These are phyloP conservation scores for Taeniopygia guttata DNA, from an alignment of 2,797 vertebrate species.

Conservation along the genomic window DNA sequence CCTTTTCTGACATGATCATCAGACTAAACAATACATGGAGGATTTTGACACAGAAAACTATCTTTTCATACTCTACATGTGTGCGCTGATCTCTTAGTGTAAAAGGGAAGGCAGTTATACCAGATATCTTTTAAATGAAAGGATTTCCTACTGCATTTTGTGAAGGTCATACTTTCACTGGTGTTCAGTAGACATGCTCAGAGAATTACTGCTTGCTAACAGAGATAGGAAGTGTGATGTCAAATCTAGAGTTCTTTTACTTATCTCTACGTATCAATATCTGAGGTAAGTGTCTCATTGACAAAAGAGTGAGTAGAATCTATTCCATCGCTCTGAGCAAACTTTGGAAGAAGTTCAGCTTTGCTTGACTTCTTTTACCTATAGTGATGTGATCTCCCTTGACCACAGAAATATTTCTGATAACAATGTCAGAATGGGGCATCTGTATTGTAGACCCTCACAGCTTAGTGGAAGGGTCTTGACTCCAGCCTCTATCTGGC, in stretches of 20 bases:
- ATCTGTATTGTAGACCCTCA: rapidly evolving
- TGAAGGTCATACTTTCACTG: neutral
- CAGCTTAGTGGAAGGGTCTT: neutral
- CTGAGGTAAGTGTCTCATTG: neutral
- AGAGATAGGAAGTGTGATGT: neutral
- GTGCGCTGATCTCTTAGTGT: neutral
- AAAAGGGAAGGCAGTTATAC: neutral
- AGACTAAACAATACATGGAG: neutral
- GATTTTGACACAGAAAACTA: neutral
- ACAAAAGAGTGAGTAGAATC: neutral
- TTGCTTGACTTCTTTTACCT: neutral
- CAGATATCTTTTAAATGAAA: neutral
- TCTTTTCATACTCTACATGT: neutral
- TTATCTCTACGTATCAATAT: neutral
- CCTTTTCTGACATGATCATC: neutral
- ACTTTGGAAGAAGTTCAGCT: neutral
- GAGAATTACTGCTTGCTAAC: neutral
- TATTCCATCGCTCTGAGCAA: neutral
- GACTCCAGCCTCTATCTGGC: neutral
- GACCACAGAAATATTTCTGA: neutral
- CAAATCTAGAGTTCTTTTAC: neutral
- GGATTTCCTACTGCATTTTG: neutral
- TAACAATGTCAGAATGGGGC: neutral
- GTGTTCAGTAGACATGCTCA: neutral
- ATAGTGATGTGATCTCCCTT: neutral